Evolutionary conservation across 2,888 invertebrate species (phyloP), one percentile per base, ranked within the genome.

Genomic region (Xestia c-nigrum): DNA sequence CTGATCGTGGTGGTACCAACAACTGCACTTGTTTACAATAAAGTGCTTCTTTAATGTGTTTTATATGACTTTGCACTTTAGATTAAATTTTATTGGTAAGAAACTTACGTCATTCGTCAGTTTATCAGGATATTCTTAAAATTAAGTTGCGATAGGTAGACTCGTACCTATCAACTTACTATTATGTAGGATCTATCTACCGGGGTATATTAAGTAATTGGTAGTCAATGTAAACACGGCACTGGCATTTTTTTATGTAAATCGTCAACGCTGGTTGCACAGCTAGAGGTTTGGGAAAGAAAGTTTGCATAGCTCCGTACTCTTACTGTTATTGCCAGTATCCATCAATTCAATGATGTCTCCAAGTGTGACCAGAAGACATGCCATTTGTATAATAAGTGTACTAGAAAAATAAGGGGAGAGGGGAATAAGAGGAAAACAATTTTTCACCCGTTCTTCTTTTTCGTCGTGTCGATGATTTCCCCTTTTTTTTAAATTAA

Each of bases 1-100:
- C 92, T 95, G 95, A 92, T 90, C 89, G 86, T 86, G 88, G 93
- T 93, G 92, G 92, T 95, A 93, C 91, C 93, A 92, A 92, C 94
- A 94, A 93, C 91, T 94, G 94, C 93, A 94, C 91, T 95, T 96
- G 96, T 96, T 96, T 96, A 96, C 94, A 95, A 94, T 95, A 95
- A 95, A 96, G 90, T 94, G 93, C 89, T 91, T 92, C 91, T 92
- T 94, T 95, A 95, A 96, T 96, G 94, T 93, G 93, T 95, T 96
- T 96, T 96, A 96, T 96, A 96, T 94, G 94, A 92, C 92, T 95
- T 93, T 92, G 92, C 92, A 92, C 94, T 94, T 93, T 91, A 91
- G 91, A 94, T 94, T 93, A 86, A 91, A 94, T 94, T 96, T 96
- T 94, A 96, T 95, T 93, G 92, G 91, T 85, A 88, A 90, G 85